Evolutionary conservation across 2,113 vertebrate species (phyloP).

Genomic region (human): GRCh38 chr9:17964001-17964500

Average conservation of each 20-base stretch:
- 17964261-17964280: neutral
- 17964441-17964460: neutral
- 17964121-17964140: neutral
- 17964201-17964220: neutral
- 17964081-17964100: neutral
- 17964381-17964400: neutral
- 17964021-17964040: neutral
- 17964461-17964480: neutral
- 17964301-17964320: neutral
- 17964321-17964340: neutral
- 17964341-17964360: neutral
- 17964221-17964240: neutral
- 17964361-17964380: neutral
- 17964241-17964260: neutral
- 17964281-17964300: neutral
- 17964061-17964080: neutral
- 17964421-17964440: neutral
- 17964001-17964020: neutral
- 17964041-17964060: neutral
- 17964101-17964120: neutral
- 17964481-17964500: neutral
- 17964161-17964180: constrained; percentile 5
- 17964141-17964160: neutral
- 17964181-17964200: neutral
- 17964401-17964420: neutral